Percentiles rank a stretch among this genome's conserved stretches.
Conservation (phyloP, 2,113 vertebrate genomes). For the Carassius carassius region DNA sequence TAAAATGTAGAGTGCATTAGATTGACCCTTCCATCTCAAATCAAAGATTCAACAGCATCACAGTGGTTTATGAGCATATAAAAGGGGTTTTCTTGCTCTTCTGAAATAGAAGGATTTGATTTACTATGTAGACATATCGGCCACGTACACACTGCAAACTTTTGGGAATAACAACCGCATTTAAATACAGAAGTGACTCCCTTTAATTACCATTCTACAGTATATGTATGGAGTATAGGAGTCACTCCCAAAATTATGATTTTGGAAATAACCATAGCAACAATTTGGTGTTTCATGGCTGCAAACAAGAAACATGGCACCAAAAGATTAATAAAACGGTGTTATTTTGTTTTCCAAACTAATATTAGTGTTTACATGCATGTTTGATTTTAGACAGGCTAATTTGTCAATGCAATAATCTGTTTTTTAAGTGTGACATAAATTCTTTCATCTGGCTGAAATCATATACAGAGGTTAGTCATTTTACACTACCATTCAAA, state of each 20-base stretch:
- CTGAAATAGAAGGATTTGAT: constrained; percentile 7
- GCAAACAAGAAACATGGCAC: not conserved
- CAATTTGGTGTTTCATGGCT: not conserved
- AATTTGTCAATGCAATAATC: not conserved
- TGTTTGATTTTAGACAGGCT: not conserved
- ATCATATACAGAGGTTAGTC: not conserved
- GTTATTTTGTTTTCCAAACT: not conserved
- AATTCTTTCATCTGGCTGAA: not conserved
- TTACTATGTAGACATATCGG: not conserved
- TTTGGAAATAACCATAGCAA: not conserved
- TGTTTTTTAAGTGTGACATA: not conserved
- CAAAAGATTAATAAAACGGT: not conserved
- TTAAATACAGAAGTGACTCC: constrained; percentile 12
- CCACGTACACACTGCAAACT: not conserved
- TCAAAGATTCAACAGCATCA: not conserved
- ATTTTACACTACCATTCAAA: not conserved
- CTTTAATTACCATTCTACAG: not conserved
- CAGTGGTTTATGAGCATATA: not conserved
- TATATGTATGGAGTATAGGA: not conserved
- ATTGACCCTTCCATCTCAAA: not conserved
- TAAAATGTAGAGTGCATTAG: not conserved
- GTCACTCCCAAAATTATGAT: constrained; percentile 12
- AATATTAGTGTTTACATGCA: not conserved
- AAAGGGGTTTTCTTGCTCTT: not conserved
- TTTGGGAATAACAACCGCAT: constrained; percentile 3